phyloP scores from a whole-genome alignment of 2,113 vertebrate genomes.

The Dicaeum eximium region DNA sequence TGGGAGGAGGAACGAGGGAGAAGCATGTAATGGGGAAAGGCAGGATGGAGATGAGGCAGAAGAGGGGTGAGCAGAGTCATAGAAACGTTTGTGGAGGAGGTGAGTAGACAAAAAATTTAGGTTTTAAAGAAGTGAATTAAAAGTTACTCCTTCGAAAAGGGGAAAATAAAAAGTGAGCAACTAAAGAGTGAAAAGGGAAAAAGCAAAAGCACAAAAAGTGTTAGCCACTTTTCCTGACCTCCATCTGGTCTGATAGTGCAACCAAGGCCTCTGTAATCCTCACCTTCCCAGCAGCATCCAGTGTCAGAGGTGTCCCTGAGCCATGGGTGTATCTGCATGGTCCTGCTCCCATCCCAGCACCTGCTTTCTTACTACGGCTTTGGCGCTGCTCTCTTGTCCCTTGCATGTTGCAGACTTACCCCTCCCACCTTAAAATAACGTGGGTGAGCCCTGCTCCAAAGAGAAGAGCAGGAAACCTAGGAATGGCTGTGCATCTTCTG shows the following conservation, averaged over 20 bases:
- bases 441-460: background rate
- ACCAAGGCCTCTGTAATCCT: background rate
- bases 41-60: background rate
- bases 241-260: background rate
- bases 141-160: background rate
- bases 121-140: background rate
- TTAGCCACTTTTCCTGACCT: background rate
- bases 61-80: background rate
- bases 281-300: background rate
- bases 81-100: background rate
- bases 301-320: background rate
- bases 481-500: rapidly evolving
- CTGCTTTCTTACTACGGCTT: background rate
- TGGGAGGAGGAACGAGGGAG: background rate
- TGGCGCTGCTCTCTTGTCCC: background rate
- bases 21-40: slow-evolving; percentile 19
- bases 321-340: rapidly evolving
- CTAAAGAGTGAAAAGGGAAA: background rate
- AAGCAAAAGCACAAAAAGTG: background rate
- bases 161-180: background rate
- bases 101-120: background rate
- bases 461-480: background rate
- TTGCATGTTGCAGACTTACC: background rate
- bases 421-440: background rate
- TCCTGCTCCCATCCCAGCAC: background rate